Conservation (phyloP, 2,113 vertebrate species). For the Callaeas wilsoni region DNA sequence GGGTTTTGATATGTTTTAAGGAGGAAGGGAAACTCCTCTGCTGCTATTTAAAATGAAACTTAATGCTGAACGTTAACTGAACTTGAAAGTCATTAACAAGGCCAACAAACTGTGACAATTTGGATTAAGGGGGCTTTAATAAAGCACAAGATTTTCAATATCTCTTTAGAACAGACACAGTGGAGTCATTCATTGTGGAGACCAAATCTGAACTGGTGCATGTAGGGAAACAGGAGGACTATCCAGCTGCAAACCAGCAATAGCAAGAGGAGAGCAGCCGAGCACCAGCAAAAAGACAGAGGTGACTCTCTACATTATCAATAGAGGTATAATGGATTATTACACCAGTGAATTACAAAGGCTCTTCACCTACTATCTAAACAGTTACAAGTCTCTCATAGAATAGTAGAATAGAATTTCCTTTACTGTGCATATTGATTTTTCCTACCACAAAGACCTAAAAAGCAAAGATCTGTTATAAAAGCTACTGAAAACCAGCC, state of each 20-base stretch:
- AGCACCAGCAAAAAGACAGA: background rate
- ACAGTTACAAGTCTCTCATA: background rate
- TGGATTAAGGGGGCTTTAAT: conserved; percentile 20
- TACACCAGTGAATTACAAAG: background rate
- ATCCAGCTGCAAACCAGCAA: background rate
- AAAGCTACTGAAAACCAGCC: background rate
- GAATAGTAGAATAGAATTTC: background rate
- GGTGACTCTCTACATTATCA: background rate
- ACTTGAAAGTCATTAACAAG: conserved; percentile 35
- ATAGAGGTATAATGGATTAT: background rate
- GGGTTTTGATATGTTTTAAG: background rate
- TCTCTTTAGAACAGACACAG: conserved; percentile 29
- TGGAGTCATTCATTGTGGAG: background rate
- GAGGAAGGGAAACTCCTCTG: background rate
- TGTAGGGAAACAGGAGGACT: background rate
- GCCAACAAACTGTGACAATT: conserved; percentile 22
- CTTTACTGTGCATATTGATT: background rate
- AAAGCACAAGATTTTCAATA: conserved; percentile 21
- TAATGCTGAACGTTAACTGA: background rate
- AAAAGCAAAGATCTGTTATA: background rate
- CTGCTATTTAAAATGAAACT: background rate
- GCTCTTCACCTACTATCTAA: background rate
- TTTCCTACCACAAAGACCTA: background rate
- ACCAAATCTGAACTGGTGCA: background rate
- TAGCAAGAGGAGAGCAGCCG: background rate